Conservation (phyloP, 2,113 vertebrate species). For the Coryphaenoides rupestris region DNA sequence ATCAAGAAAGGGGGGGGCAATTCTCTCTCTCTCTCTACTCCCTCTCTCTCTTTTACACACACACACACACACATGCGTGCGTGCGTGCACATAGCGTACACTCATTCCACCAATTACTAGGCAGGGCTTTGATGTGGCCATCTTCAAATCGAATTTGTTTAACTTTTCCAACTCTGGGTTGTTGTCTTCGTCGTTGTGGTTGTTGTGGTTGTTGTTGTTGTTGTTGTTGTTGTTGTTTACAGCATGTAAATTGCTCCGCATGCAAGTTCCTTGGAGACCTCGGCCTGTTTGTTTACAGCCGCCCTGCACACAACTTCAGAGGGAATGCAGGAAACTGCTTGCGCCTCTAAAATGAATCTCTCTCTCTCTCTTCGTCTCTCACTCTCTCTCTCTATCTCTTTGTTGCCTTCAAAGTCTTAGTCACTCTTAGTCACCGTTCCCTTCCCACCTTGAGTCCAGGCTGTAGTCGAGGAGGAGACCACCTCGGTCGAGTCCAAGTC, state of each 20-base stretch:
- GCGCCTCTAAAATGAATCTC: conserved; percentile 20
- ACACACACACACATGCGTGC: too few species aligned
- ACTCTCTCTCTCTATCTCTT: background rate
- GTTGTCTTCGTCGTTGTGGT: background rate
- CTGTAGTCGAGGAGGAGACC: too few species aligned
- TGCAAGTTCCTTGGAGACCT: background rate
- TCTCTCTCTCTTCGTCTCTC: background rate
- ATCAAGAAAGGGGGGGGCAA: background rate
- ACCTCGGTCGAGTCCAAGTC: too few species aligned
- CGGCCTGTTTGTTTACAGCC: conserved; percentile 25
- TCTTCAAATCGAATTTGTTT: background rate
- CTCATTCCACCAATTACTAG: background rate
- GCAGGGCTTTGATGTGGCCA: background rate
- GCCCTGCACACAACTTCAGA: conserved; percentile 18
- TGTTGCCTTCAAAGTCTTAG: background rate
- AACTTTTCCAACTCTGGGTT: background rate
- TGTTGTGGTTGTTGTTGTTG: conserved; percentile 1
- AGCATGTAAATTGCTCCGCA: background rate
- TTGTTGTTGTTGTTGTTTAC: background rate
- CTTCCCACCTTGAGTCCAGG: conserved; percentile 16
- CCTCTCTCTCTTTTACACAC: background rate
- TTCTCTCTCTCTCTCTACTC: background rate
- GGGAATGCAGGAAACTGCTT: background rate
- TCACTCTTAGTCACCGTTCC: conserved; percentile 3
- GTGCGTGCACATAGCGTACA: background rate